Conservation (phyloP, 2,888 invertebrate species). For the Platycheirus rosarum region DNA sequence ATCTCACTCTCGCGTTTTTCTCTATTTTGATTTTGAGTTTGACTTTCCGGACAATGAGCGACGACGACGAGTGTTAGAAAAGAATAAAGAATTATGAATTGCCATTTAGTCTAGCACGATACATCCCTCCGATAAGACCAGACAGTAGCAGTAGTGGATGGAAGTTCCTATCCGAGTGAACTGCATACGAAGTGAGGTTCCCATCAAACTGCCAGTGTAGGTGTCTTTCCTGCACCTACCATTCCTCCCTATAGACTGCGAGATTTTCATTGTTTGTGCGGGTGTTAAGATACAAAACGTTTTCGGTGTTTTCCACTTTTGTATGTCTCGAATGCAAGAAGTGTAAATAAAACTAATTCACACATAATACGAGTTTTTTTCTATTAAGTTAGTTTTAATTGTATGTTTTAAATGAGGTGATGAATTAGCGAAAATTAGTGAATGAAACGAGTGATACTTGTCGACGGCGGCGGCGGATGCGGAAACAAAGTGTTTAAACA, state of each 20-base stretch:
- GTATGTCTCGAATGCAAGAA: slow-evolving; percentile 4
- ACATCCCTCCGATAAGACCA: slow-evolving; percentile 76
- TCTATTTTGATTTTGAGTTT: slow-evolving; percentile 34
- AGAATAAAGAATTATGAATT: slow-evolving; percentile 51
- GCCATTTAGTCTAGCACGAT: slow-evolving; percentile 77
- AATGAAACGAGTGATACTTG: slow-evolving; percentile 19
- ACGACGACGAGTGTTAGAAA: slow-evolving; percentile 34
- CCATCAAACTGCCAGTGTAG: background rate
- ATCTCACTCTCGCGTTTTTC: slow-evolving; percentile 10
- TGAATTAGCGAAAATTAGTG: slow-evolving; percentile 21
- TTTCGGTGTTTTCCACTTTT: background rate
- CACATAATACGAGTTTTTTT: slow-evolving; percentile 19
- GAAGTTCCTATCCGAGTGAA: background rate
- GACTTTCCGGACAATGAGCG: slow-evolving; percentile 11
- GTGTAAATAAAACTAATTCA: slow-evolving; percentile 8
- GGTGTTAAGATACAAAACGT: background rate
- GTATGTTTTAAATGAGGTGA: slow-evolving; percentile 5
- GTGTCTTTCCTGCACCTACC: background rate
- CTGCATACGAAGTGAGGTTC: background rate
- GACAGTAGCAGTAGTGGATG: slow-evolving; percentile 12
- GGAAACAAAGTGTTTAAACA: background rate
- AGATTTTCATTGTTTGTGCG: too few species aligned
- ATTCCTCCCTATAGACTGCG: too few species aligned
- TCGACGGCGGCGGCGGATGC: background rate
- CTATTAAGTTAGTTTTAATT: slow-evolving; percentile 29